Evolutionary conservation across 2,888 invertebrate genomes (phyloP), one percentile per base, ranked within the genome.

Genomic region (Nasonovia ribisnigri): DNA sequence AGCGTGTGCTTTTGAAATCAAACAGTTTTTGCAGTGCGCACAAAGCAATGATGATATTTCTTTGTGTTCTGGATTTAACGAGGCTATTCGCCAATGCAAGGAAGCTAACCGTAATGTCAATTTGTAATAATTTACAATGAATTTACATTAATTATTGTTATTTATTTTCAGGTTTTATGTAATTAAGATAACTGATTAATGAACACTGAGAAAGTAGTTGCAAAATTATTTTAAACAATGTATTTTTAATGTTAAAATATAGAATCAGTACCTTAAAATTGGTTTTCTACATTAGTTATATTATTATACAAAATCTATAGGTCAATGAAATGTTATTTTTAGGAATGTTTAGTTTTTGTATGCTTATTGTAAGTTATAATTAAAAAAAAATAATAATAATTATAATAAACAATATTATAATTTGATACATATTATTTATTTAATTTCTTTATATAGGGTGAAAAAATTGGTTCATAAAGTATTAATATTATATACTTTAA

Each of bases 11-110:
- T 98, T 98, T 97, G 99, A 99, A 96, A 97, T 99, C 95, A 98
- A 98, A 95, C 99, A 99, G 96, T 99, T 99, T 96, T 96, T 99
- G 94, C 98, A 99, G 95, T 99, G 99, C 95, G 98, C 99, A 87
- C 97, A 98, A 95, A 97, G 97, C 91, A 99, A 99, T 95, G 96
- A 97, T 24, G 99, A 99, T 96, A 96, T 99, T 92, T 97, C 97
- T 0, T 96, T 99, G 42, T 99, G 99, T 95, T 98, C 99, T 96
- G 99, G 99, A 94, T 99, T 99, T 96, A 99, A 99, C 95, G 99
- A 99, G 96, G 99, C 99, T 93, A 96, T 99, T 94, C 97, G 98
- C 95, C 98, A 99, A 96, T 99, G 99, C 97, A 99, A 98, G 96
- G 95, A 97, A 95, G 97, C 97, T 95, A 97, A 98, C 96, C 97